These are phyloP conservation scores for Patiria miniata DNA, from an alignment of 35 echinoderm and acorn worm genomes.

Conservation along the genomic window DNA sequence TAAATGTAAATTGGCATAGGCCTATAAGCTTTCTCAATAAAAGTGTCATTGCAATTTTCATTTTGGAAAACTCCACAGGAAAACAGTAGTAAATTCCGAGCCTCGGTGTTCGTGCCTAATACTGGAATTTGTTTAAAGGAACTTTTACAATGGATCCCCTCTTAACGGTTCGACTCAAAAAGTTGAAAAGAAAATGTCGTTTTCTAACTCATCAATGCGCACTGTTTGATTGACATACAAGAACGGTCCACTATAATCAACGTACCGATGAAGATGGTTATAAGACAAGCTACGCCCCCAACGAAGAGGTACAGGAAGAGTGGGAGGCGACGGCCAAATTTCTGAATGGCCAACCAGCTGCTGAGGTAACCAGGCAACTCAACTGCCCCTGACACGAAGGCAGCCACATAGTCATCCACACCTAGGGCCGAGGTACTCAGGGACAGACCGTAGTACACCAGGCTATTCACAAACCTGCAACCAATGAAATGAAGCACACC, in stretches of 20 bases:
- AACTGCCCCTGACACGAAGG: conserved; percentile 52
- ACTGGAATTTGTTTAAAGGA: too few relatives aligned
- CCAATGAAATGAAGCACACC: neutral
- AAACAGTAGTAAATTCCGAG: too few relatives aligned
- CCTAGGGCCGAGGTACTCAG: conserved; percentile 57
- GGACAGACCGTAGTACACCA: conserved; percentile 64
- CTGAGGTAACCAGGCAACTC: conserved; percentile 59
- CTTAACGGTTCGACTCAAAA: too few relatives aligned
- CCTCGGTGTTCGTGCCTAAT: too few relatives aligned
- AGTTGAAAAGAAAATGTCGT: too few relatives aligned
- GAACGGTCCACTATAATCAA: neutral
- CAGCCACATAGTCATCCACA: conserved; percentile 50
- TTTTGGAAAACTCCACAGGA: too few relatives aligned
- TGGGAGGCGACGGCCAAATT: conserved; percentile 30
- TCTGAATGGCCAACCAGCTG: conserved; percentile 33
- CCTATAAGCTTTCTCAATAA: too few relatives aligned
- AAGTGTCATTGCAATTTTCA: too few relatives aligned
- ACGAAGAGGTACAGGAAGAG: conserved; percentile 14
- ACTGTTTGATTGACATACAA: too few relatives aligned
- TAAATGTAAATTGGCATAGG: too few relatives aligned
- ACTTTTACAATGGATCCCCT: too few relatives aligned
- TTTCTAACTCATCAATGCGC: too few relatives aligned
- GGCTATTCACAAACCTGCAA: conserved; percentile 56
- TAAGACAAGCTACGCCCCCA: conserved; percentile 52
- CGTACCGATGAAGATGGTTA: conserved; percentile 52